Conservation (phyloP, 2,113 vertebrate genomes). For the Nyctibius bracteatus region DNA sequence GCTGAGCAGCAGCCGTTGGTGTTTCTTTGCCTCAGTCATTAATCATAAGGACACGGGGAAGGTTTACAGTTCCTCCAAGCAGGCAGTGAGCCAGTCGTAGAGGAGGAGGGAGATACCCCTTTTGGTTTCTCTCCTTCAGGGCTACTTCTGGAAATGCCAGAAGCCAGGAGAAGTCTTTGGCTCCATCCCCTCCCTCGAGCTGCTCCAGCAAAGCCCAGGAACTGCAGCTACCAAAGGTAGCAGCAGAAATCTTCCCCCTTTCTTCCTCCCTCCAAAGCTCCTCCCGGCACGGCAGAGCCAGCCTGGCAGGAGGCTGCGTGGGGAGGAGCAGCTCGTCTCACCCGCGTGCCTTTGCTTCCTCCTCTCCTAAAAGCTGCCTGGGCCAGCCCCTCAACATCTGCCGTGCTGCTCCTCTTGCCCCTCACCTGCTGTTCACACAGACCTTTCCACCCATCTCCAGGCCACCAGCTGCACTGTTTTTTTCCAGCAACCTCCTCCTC, state of each 20-base stretch:
- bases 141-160: not conserved
- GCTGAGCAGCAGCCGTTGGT: constrained; percentile 39
- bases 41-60: constrained; percentile 60
- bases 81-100: not conserved
- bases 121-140: not conserved
- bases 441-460: not conserved
- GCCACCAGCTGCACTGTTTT: not conserved
- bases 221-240: not conserved
- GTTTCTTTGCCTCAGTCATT: constrained; percentile 59
- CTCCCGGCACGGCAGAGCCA: not conserved
- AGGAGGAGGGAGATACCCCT: not conserved
- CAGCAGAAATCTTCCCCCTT: not conserved
- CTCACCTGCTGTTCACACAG: constrained; percentile 28
- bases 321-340: not conserved
- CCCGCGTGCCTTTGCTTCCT: not conserved
- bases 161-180: not conserved
- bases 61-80: constrained; percentile 31
- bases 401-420: not conserved
- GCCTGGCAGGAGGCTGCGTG: not conserved
- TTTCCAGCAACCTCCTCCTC: not conserved
- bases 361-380: not conserved
- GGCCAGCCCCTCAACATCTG: constrained; percentile 15
- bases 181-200: not conserved
- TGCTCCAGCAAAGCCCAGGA: not conserved
- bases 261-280: not conserved